Evolutionary conservation across 2,113 vertebrate genomes (phyloP).

Genomic region (Peromyscus californicus): DNA sequence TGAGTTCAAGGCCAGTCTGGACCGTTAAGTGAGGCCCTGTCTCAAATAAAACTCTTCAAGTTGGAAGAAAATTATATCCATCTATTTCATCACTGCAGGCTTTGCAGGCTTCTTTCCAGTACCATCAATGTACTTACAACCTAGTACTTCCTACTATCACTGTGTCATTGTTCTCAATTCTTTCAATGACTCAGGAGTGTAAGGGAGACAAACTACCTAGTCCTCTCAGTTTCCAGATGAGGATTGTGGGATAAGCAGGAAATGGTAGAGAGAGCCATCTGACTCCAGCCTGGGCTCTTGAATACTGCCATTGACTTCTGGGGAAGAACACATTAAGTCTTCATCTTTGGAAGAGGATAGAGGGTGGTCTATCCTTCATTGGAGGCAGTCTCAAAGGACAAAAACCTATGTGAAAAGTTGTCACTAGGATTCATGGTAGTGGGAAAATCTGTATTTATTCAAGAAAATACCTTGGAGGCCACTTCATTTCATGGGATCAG

Average conservation of each 20-base stretch:
- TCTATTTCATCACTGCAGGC: background rate
- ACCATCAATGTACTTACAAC: background rate
- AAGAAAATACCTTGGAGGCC: background rate
- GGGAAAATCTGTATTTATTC: background rate
- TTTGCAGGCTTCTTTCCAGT: background rate
- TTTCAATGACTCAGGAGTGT: background rate
- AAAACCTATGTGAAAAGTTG: background rate
- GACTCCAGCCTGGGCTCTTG: background rate
- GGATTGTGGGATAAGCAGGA: background rate
- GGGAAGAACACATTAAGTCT: background rate
- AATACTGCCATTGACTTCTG: no score
- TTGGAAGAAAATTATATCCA: conserved; percentile 32
- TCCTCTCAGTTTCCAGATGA: conserved; percentile 1
- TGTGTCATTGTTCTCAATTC: background rate
- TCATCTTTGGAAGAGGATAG: background rate
- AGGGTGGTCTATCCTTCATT: background rate
- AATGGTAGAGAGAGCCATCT: background rate
- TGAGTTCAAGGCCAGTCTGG: background rate
- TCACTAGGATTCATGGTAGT: background rate
- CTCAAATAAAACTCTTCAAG: background rate
- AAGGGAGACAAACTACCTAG: background rate
- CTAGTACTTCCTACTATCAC: background rate
- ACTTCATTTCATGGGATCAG: background rate
- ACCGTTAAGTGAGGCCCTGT: background rate
- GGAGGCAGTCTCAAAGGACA: background rate